Percentiles rank a stretch among this genome's conserved stretches.
Evolutionary conservation across 2,888 invertebrate species (phyloP).

Genomic region (Cremastinae sp.): DNA sequence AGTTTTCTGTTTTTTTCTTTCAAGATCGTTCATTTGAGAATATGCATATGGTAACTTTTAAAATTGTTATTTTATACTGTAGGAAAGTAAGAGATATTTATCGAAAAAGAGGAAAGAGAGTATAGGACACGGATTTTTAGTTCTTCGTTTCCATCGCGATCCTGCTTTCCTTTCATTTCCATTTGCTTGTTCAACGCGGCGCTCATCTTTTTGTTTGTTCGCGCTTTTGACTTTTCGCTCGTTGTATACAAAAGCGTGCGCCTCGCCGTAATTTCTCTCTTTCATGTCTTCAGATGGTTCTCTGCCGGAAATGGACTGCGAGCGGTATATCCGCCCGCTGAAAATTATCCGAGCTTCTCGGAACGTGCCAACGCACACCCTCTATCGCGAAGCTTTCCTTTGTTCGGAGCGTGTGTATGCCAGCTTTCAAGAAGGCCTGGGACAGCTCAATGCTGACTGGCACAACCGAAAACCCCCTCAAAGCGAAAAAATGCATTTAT

Average conservation of each 20-base stretch:
- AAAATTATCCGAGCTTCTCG: slow-evolving; percentile 57
- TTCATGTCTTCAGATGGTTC: slow-evolving; percentile 45
- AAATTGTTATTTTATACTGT: too few species aligned
- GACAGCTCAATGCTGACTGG: slow-evolving; percentile 40
- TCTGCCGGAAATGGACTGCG: slow-evolving; percentile 59
- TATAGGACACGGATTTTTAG: slow-evolving; percentile 26
- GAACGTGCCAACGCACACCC: slow-evolving; percentile 21
- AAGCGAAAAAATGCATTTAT: slow-evolving; percentile 68
- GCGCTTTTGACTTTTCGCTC: slow-evolving; percentile 54
- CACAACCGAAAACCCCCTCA: slow-evolving; percentile 62
- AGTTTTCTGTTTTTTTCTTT: too few species aligned
- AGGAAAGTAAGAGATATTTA: too few species aligned
- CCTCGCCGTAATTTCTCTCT: slow-evolving; percentile 54
- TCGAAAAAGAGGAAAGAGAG: slow-evolving; percentile 16
- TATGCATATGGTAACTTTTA: too few species aligned
- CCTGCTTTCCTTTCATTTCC: slow-evolving; percentile 21
- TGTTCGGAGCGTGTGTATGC: slow-evolving; percentile 61
- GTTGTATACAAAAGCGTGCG: slow-evolving; percentile 50
- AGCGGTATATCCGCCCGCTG: slow-evolving; percentile 51
- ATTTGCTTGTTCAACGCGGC: slow-evolving; percentile 43
- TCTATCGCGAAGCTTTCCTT: slow-evolving; percentile 54
- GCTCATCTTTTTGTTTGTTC: slow-evolving; percentile 52
- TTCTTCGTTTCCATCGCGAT: slow-evolving; percentile 22
- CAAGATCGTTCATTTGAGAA: too few species aligned
- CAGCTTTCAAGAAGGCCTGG: slow-evolving; percentile 56